These are phyloP conservation scores for Betta splendens DNA, from an alignment of 2,797 vertebrate genomes.

Conservation along the genomic window DNA sequence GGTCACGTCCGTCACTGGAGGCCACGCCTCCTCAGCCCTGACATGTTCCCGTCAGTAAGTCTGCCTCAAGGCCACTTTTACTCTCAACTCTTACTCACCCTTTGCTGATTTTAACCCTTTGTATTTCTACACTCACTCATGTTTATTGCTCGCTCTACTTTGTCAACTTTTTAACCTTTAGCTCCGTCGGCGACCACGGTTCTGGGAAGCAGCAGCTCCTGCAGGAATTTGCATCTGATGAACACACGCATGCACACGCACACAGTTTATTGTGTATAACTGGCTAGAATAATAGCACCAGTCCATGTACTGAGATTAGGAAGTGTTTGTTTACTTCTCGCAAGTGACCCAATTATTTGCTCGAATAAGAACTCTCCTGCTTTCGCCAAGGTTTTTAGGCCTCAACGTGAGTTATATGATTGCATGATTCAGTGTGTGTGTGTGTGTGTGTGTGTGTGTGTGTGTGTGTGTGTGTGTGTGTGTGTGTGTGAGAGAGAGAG, in stretches of 20 bases:
- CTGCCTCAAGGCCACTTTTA: conserved; percentile 30
- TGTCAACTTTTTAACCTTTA: conserved; percentile 51
- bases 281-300: not conserved
- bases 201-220: conserved; percentile 31
- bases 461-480: not conserved
- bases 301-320: not conserved
- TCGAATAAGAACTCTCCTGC: not conserved
- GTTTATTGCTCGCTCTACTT: not conserved
- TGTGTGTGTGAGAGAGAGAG: not conserved
- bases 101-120: conserved; percentile 1
- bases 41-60: conserved; percentile 11
- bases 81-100: conserved; percentile 24
- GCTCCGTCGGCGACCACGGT: conserved; percentile 41
- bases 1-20: conserved; percentile 17
- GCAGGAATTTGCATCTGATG: conserved; percentile 43
- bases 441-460: not conserved
- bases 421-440: not conserved
- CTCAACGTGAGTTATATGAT: conserved; percentile 1
- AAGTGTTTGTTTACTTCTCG: conserved; percentile 37
- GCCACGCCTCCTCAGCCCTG: not conserved
- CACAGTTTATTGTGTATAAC: not conserved
- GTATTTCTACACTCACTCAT: conserved; percentile 4
- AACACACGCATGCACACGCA: conserved; percentile 14
- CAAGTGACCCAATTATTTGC: conserved; percentile 13
- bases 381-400: not conserved